Percentiles rank a stretch among this genome's conserved stretches.
Conservation (phyloP, 35 echinoderm and acorn worm species). For the Ptychodera flava region DNA sequence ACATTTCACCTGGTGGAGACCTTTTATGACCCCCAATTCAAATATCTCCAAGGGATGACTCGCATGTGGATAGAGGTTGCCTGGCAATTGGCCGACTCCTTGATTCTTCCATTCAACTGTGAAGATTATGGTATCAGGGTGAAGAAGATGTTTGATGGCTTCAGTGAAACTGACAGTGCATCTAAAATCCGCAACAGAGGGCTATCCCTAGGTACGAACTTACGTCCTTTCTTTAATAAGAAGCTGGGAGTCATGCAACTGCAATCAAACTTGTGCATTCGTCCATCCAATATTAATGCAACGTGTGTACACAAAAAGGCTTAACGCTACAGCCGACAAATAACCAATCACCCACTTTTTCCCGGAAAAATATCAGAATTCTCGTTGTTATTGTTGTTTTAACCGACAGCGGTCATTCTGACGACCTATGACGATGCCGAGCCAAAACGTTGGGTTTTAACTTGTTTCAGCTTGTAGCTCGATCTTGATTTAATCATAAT, state of each 20-base stretch:
- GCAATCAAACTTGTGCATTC: not conserved
- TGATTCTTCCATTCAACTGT: slow-evolving; percentile 52
- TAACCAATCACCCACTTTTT: not conserved
- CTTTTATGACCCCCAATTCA: slow-evolving; percentile 54
- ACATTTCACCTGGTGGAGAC: slow-evolving; percentile 64
- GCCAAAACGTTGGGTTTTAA: too few relatives aligned
- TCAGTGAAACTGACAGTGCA: not conserved
- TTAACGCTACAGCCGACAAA: too few relatives aligned
- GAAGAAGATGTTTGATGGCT: slow-evolving; percentile 30
- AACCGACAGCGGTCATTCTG: too few relatives aligned
- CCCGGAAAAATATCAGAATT: not conserved
- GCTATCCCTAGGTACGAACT: not conserved
- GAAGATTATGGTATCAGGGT: slow-evolving; percentile 43
- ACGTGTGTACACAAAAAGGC: too few relatives aligned
- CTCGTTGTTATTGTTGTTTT: not conserved
- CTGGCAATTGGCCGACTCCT: slow-evolving; percentile 44
- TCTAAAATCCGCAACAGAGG: not conserved
- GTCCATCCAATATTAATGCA: too few relatives aligned
- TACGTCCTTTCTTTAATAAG: not conserved
- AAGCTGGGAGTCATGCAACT: not conserved
- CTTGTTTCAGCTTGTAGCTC: too few relatives aligned
- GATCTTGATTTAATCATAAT: too few relatives aligned
- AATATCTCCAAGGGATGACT: slow-evolving; percentile 47
- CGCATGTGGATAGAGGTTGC: slow-evolving; percentile 49
- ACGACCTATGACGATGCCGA: too few relatives aligned